Conservation (phyloP, 2,797 vertebrate species). For the Falco novaeseelandiae region DNA sequence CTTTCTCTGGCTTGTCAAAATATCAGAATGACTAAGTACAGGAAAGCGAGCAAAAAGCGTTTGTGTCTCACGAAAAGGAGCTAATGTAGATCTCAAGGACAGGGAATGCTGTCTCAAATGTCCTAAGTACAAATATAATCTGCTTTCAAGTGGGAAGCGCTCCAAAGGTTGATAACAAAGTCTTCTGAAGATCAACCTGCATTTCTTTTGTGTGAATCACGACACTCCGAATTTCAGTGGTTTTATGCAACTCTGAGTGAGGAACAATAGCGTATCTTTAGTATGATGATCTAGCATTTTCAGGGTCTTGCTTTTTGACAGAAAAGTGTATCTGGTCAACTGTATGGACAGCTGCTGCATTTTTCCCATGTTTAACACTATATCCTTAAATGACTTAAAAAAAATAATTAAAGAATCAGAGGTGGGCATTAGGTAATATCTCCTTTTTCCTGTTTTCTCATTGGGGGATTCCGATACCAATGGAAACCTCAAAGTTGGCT, state of each 20-base stretch:
- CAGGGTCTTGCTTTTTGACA: not conserved
- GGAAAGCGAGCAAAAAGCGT: not conserved
- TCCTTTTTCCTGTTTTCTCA: not conserved
- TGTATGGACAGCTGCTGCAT: not conserved
- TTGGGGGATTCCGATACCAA: not conserved
- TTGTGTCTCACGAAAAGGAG: not conserved
- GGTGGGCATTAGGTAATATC: not conserved
- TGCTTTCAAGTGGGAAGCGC: conserved; percentile 18
- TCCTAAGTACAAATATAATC: not conserved
- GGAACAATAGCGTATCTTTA: not conserved
- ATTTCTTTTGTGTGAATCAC: not conserved
- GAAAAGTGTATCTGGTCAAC: not conserved
- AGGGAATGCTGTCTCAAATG: not conserved
- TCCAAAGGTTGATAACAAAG: conserved; percentile 21
- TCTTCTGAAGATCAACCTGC: not conserved
- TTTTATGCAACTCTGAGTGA: not conserved
- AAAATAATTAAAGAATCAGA: not conserved
- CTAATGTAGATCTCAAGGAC: not conserved
- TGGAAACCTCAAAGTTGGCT: not conserved
- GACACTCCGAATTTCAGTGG: not conserved
- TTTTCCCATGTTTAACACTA: not conserved
- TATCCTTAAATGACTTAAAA: not conserved
- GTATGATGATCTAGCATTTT: not conserved
- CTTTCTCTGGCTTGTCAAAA: not conserved
- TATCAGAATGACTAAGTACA: not conserved